phyloP scores from a whole-genome alignment of 2,113 vertebrate species.

The Nicator chloris region DNA sequence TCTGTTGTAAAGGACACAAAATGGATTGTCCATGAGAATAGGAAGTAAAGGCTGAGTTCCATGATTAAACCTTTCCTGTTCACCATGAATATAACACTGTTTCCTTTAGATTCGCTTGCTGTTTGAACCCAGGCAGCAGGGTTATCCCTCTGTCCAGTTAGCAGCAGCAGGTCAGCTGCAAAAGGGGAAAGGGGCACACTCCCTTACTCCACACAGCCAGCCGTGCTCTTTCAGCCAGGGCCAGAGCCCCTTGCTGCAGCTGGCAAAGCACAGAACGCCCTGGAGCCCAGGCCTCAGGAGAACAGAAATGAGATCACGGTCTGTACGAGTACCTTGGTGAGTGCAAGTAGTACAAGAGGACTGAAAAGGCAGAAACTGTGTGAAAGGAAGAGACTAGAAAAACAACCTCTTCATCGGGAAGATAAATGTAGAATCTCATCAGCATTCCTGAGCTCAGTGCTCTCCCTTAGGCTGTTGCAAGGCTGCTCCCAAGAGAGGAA shows the following conservation, averaged over 20 bases:
- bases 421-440: neutral
- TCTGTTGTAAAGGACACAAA: neutral
- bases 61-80: neutral
- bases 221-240: accelerated
- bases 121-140: neutral
- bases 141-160: neutral
- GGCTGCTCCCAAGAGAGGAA: neutral
- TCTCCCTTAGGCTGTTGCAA: neutral
- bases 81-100: neutral
- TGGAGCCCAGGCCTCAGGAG: neutral
- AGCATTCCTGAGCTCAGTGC: neutral
- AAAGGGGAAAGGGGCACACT: neutral
- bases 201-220: neutral
- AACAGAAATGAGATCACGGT: neutral
- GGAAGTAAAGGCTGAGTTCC: neutral
- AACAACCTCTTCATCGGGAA: neutral
- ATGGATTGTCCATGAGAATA: neutral
- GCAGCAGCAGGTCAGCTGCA: neutral
- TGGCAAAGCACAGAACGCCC: neutral
- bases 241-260: neutral
- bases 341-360: neutral
- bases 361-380: neutral
- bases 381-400: neutral
- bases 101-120: neutral
- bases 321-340: neutral